Conservation (phyloP, 2,888 invertebrate genomes). For the Stenotaenia linearis region DNA sequence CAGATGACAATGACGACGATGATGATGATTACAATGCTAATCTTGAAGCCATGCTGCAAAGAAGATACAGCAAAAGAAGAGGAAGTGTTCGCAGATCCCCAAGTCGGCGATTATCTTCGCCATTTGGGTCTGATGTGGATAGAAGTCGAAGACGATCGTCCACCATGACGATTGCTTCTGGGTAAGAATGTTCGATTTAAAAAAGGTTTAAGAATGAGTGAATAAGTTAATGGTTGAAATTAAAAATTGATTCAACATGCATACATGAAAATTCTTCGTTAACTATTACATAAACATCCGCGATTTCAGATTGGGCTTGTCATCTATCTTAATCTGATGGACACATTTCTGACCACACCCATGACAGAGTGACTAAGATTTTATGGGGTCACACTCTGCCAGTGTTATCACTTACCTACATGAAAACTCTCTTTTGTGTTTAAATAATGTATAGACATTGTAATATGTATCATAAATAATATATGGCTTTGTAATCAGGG, state of each 20-base stretch:
- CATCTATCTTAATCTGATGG: constrained; percentile 15
- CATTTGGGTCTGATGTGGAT: constrained; percentile 46
- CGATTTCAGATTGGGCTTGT: neutral
- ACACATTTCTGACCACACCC: constrained; percentile 17
- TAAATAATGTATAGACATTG: neutral
- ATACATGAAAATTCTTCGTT: neutral
- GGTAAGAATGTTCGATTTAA: constrained; percentile 57
- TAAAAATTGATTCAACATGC: neutral
- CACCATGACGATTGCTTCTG: constrained; percentile 80
- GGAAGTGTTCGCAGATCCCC: constrained; percentile 56
- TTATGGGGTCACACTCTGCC: neutral
- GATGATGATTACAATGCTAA: constrained; percentile 71
- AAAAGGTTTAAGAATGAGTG: no score
- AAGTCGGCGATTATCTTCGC: constrained; percentile 56
- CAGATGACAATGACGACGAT: constrained; percentile 54
- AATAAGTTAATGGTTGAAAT: no score
- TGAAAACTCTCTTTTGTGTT: neutral
- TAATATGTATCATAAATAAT: no score
- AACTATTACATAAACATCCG: neutral
- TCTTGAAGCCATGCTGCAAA: constrained; percentile 73
- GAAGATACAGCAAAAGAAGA: constrained; percentile 62
- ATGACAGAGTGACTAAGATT: neutral
- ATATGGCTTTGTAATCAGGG: no score
- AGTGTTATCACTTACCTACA: neutral
- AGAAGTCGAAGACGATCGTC: constrained; percentile 57